These are phyloP conservation scores for Anarhynchus alexandrinus DNA, from an alignment of 2,113 vertebrate species.

Conservation along the genomic window DNA sequence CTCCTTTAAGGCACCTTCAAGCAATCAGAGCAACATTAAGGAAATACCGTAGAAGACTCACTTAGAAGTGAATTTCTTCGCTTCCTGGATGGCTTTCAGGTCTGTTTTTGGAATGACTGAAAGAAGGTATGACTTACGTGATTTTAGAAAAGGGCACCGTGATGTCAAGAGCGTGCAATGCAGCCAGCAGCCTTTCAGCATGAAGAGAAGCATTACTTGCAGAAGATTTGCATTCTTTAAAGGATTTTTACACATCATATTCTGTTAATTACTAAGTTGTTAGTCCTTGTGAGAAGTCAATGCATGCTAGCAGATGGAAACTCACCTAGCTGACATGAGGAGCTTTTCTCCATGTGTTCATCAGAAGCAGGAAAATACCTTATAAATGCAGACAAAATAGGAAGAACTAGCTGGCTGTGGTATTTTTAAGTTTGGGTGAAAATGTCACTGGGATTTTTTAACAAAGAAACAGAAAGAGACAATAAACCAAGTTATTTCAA, in stretches of 20 bases:
- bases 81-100: background rate
- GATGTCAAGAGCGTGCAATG: background rate
- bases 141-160: background rate
- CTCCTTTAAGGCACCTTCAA: background rate
- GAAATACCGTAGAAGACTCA: background rate
- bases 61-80: background rate
- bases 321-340: background rate
- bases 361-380: background rate
- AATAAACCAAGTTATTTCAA: background rate
- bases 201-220: background rate
- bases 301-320: background rate
- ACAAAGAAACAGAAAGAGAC: background rate
- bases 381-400: rapidly evolving
- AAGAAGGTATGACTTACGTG: background rate
- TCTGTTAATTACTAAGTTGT: background rate
- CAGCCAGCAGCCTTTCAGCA: background rate
- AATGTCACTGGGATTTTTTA: background rate
- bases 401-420: background rate
- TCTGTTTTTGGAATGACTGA: background rate
- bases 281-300: background rate
- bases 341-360: background rate
- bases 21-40: background rate
- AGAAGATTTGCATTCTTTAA: background rate
- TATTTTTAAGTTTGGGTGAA: background rate
- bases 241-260: background rate